phyloP scores from a whole-genome alignment of 2,888 invertebrate species.

The Thyatira batis region DNA sequence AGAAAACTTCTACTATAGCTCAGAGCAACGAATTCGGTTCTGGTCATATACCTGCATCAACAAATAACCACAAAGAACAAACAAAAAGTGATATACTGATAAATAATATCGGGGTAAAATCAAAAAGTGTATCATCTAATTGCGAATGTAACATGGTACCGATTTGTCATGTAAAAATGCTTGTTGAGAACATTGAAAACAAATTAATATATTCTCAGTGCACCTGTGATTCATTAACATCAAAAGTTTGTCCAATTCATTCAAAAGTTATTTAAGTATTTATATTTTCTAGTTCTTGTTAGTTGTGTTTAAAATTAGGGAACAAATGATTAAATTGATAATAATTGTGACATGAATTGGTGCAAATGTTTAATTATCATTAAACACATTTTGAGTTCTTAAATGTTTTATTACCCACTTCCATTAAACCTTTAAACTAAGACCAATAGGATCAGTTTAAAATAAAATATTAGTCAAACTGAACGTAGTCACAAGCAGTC shows the following conservation, averaged over 20 bases:
- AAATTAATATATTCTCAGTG: constrained; percentile 58
- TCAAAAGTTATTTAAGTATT: constrained; percentile 22
- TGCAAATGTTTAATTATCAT: too few species aligned
- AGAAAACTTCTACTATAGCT: constrained; percentile 15
- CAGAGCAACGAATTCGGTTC: constrained; percentile 34
- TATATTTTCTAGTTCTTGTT: background rate
- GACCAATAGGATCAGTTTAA: too few species aligned
- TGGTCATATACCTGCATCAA: constrained; percentile 34
- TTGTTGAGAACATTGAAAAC: constrained; percentile 66
- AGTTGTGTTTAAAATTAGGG: background rate
- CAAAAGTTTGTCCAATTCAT: constrained; percentile 66
- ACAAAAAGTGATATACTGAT: constrained; percentile 17
- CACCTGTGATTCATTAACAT: constrained; percentile 62
- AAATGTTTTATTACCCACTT: background rate
- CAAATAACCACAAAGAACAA: constrained; percentile 20
- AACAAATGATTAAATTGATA: background rate
- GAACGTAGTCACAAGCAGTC: too few species aligned
- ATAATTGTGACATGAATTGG: too few species aligned
- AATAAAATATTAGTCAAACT: too few species aligned
- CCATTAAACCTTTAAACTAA: too few species aligned
- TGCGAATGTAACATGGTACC: constrained; percentile 69
- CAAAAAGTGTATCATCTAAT: constrained; percentile 20
- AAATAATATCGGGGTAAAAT: constrained; percentile 13
- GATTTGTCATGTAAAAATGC: constrained; percentile 73
- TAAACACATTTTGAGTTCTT: background rate